Base-by-base conservation (phyloP, 2,797 vertebrate species). In the Enteromius trimaculatus region DNA sequence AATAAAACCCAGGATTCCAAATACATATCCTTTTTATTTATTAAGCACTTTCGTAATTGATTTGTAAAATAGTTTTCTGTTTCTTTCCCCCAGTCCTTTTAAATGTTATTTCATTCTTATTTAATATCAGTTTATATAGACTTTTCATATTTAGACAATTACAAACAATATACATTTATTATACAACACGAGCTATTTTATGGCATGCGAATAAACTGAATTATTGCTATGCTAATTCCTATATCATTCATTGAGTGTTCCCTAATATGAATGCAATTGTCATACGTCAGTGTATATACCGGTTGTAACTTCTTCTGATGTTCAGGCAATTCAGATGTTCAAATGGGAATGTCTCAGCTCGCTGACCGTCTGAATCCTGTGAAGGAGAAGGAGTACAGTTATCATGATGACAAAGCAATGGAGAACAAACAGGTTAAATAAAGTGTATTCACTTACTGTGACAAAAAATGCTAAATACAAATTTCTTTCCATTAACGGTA, bases 261-360 rank as follows among this genome's bases (percentile, higher is more conserved):
- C 17, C 17, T 60, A 23, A 62, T 58, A 42, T 76, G n/a, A 62
- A 77, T 44, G 23, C 29, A 44, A 31, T 3, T 75, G 72, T 37
- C n/a, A 29, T 44, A 13, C 23, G 6, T 3, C 29, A 1, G 1
- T 34, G 31, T 65, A 7, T 64, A 8, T 49, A 21, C 2, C 9
- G 6, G 31, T 58, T 42, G 60, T 10, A 39, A 58, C 29, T 53
- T 34, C 37, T 79, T 26, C 1, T 29, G n/a, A 55, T 69, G 4
- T 55, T 55, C 4, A 80, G n/a, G 34, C 34, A 37, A 69, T 80
- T 42, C 49, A 55, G 49, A 42, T 42, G 34, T 55, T 69, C 49
- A 42, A 34, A 80, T 17, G 34, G 65, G 8, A 39, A 7, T 29
- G 47, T 55, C 31, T 53, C 65, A 26, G 29, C 29, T 19, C 19